Percentiles rank a stretch among this genome's conserved stretches.
These are phyloP conservation scores for Arnoldichthys spilopterus DNA, from an alignment of 2,797 vertebrate genomes.

Conservation along the genomic window DNA sequence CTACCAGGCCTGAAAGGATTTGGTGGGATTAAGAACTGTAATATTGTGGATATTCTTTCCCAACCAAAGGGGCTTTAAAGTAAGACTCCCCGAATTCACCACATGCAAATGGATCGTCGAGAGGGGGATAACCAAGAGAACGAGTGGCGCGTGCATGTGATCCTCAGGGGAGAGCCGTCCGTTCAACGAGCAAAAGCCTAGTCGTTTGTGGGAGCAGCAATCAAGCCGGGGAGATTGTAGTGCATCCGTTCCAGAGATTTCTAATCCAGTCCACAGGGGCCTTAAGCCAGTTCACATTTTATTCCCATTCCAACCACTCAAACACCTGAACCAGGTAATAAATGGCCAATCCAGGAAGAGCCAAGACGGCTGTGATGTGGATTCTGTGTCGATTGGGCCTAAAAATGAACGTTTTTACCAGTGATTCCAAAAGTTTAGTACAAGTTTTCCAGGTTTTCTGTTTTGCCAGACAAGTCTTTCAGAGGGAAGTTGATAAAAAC, in stretches of 20 bases:
- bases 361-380: no score
- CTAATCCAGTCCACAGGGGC: not conserved
- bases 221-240: conserved; percentile 1
- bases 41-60: not conserved
- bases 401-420: no score
- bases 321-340: not conserved
- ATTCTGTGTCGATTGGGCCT: no score
- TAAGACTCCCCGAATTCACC: not conserved
- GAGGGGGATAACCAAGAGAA: conserved; percentile 4
- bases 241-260: not conserved
- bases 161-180: not conserved
- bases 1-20: not conserved
- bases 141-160: not conserved
- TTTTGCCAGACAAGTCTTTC: no score
- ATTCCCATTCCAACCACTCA: not conserved
- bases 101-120: conserved; percentile 13
- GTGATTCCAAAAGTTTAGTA: no score
- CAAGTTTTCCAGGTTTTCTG: no score
- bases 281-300: not conserved
- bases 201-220: not conserved
- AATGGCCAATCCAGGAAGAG: not conserved
- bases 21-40: not conserved
- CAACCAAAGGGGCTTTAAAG: conserved; percentile 18
- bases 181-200: conserved; percentile 8
- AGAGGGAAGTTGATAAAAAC: no score